These are phyloP conservation scores for Pogonognathellus flavescens DNA, from an alignment of 1,140 invertebrate species.

Conservation along the genomic window DNA sequence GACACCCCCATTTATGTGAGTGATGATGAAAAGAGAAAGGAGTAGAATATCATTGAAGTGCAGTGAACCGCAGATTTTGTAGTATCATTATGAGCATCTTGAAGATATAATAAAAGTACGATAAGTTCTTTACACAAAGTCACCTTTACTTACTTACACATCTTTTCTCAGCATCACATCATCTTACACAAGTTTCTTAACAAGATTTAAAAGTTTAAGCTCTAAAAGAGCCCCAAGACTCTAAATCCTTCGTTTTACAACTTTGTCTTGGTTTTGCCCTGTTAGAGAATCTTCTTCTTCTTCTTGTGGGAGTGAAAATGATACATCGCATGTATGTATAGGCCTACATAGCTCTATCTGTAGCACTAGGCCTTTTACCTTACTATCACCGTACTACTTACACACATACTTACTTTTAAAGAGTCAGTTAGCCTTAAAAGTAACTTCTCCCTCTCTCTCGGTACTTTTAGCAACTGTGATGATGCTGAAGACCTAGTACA, in stretches of 20 bases:
- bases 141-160: neutral
- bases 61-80: too few relatives aligned
- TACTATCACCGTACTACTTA: neutral
- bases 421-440: neutral
- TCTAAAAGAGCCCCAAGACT: conserved; percentile 45
- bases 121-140: conserved; percentile 39
- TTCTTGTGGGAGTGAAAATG: conserved; percentile 17
- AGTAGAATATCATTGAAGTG: neutral
- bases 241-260: conserved; percentile 50
- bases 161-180: conserved; percentile 12
- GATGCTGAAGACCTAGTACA: too few relatives aligned
- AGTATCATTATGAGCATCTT: neutral
- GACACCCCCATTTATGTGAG: neutral
- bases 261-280: conserved; percentile 29
- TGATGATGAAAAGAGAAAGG: neutral
- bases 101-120: conserved; percentile 34
- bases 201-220: conserved; percentile 50
- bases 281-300: conserved; percentile 20
- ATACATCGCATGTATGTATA: conserved; percentile 23
- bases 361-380: neutral
- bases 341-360: too few relatives aligned
- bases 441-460: neutral
- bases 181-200: conserved; percentile 9
- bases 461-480: too few relatives aligned
- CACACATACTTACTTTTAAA: conserved; percentile 12